phyloP scores from a whole-genome alignment of 1,140 invertebrate genomes.

The Parapsyche elsis region DNA sequence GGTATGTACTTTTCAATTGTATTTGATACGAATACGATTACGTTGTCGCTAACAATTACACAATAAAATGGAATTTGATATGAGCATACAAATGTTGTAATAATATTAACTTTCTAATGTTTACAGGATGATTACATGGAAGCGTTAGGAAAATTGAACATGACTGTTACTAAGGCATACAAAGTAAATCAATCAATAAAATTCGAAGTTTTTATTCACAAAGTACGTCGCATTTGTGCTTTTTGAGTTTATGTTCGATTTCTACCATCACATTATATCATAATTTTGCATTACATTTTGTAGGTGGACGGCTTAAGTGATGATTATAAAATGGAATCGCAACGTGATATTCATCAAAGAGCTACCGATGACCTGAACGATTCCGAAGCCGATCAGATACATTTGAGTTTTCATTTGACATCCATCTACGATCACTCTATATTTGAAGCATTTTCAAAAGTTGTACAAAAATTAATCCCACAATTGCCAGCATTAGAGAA shows the following conservation, averaged over 20 bases:
- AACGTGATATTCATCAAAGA: conserved; percentile 96
- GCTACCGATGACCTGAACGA: conserved; percentile 95
- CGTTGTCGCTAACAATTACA: too few species aligned
- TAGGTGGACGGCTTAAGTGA: conserved; percentile 96
- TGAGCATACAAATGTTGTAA: neutral
- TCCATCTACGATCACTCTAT: conserved; percentile 99
- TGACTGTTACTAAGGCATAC: conserved; percentile 94
- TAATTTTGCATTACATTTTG: conserved; percentile 29
- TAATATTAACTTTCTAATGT: conserved; percentile 55
- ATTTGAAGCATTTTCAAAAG: conserved; percentile 99
- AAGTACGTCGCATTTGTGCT: conserved; percentile 64
- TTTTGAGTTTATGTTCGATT: neutral
- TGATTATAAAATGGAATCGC: conserved; percentile 98
- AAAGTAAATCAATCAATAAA: conserved; percentile 97
- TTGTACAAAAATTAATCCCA: conserved; percentile 98
- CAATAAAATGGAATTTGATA: too few species aligned
- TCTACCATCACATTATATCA: neutral
- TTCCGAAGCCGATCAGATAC: conserved; percentile 86
- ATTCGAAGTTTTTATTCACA: conserved; percentile 99
- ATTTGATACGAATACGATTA: too few species aligned
- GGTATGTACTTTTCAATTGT: conserved; percentile 69
- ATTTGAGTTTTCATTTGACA: conserved; percentile 96
- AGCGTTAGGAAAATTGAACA: conserved; percentile 90
- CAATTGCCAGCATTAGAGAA: conserved; percentile 97
- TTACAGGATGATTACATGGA: conserved; percentile 95